Percentiles rank a stretch among this genome's conserved stretches.
These are phyloP conservation scores for Corvus moneduloides DNA, from an alignment of 2,113 vertebrate species.

Conservation along the genomic window DNA sequence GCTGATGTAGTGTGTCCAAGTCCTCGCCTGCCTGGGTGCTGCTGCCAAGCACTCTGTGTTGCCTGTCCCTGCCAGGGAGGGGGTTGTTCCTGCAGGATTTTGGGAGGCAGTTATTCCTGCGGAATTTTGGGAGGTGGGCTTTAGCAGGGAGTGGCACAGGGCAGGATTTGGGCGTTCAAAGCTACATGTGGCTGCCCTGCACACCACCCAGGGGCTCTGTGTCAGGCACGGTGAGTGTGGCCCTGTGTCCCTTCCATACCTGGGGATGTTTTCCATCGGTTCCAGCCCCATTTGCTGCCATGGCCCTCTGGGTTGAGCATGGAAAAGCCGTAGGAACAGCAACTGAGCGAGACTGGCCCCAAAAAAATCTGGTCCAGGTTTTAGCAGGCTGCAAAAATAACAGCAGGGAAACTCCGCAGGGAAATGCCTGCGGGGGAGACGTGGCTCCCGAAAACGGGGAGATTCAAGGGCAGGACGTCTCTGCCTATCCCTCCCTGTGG, in stretches of 20 bases:
- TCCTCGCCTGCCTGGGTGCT: neutral
- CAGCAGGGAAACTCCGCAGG: neutral
- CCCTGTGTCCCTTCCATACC: fast-evolving
- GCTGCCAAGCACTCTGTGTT: neutral
- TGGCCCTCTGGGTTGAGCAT: neutral
- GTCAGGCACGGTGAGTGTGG: fast-evolving
- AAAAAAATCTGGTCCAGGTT: conserved; percentile 36
- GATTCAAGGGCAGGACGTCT: conserved; percentile 7
- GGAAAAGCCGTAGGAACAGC: neutral
- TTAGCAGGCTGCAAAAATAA: conserved; percentile 51
- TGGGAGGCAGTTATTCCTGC: neutral
- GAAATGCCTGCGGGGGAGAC: neutral
- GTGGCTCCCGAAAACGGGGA: neutral
- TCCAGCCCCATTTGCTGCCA: fast-evolving
- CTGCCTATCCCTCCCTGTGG: neutral
- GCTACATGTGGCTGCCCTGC: neutral
- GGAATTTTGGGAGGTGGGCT: neutral
- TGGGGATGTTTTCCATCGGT: neutral
- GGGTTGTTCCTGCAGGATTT: neutral
- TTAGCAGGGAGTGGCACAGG: neutral
- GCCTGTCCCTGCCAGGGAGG: neutral
- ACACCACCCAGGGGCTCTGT: fast-evolving
- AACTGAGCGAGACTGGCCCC: neutral
- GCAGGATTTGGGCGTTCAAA: neutral
- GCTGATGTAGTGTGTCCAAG: neutral